These are phyloP conservation scores for Otolemur garnettii DNA, from an alignment of 2,113 vertebrate species.

Conservation along the genomic window DNA sequence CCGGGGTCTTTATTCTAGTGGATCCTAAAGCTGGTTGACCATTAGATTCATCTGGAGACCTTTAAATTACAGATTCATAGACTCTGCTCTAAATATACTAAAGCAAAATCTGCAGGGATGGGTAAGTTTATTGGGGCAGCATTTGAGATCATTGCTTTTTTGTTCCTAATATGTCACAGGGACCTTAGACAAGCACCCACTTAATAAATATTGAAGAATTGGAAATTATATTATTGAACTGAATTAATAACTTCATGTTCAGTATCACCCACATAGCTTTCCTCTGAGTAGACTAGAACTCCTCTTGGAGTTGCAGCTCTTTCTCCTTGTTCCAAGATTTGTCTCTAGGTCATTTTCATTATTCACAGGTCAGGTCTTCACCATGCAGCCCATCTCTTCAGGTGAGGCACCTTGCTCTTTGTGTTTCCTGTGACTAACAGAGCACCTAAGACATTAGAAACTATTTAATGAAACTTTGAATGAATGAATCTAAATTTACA, in stretches of 20 bases:
- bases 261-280: not conserved
- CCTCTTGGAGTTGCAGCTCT: not conserved
- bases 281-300: not conserved
- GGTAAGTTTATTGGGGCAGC: not conserved
- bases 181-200: not conserved
- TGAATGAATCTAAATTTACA: not conserved
- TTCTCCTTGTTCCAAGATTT: not conserved
- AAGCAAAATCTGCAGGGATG: not conserved
- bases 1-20: conserved; percentile 25
- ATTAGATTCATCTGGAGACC: not conserved
- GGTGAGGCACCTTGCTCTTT: not conserved
- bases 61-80: not conserved
- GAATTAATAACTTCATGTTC: not conserved
- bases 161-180: conserved; percentile 7
- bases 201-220: not conserved
- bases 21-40: not conserved
- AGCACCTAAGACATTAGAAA: not conserved
- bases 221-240: not conserved
- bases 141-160: conserved; percentile 31
- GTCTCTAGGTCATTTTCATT: not conserved
- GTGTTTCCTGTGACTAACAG: not conserved
- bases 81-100: not conserved
- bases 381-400: not conserved
- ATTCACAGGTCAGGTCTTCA: not conserved
- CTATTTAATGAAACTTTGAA: not conserved